Base-by-base conservation (phyloP, 2,888 invertebrate genomes). In the Melangyna quadrimaculata region DNA sequence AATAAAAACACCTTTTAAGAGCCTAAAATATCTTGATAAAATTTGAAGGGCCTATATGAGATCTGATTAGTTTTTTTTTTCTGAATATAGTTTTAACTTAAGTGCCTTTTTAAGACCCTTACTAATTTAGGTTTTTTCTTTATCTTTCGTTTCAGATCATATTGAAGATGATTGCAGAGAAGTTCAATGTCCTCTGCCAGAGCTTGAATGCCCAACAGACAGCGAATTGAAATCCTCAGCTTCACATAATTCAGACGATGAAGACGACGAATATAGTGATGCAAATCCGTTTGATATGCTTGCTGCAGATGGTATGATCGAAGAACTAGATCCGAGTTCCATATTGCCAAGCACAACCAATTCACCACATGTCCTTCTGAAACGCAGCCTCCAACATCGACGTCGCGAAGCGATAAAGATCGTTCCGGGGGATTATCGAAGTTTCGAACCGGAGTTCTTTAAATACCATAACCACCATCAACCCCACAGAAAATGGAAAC, bases 341-440 rank as follows among this genome's bases (percentile, higher is more conserved):
- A 22, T 12, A 1, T 45, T 70, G 19, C 57, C 55, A 32, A 71
- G 29, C 4, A 45, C 53, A n/a, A 61, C 67, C 35, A 27, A 14
- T 12, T 17, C 59, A 22, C 40, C 51, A 45, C 75, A 65, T 72
- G n/a, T 77, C 1, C 12, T 87, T 2, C 37, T 74, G 17, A 88
- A 88, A 77, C 78, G 87, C 12, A 88, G 87, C 37, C 71, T 88
- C 1, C 84, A 88, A 45, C 87, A 87, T 57, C 78, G 87, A 70
- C 87, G 80, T 17, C 87, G 88, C 1, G 88, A 88, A 72, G 78
- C 87, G 6, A 89, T 89, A 12, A 88, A 89, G 80, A 88, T 89
- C 32, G 87, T 88, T 5, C 88, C 88, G 6, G 88, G 87, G 8
- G 88, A 89, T 87, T 89, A 89, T 77, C 87, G 88, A 75, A 89